A percentile compares a stretch with the other conserved stretches of the same genome.
phyloP scores from a whole-genome alignment of 1,140 invertebrate genomes.

The Protaetia brevitarsis region DNA sequence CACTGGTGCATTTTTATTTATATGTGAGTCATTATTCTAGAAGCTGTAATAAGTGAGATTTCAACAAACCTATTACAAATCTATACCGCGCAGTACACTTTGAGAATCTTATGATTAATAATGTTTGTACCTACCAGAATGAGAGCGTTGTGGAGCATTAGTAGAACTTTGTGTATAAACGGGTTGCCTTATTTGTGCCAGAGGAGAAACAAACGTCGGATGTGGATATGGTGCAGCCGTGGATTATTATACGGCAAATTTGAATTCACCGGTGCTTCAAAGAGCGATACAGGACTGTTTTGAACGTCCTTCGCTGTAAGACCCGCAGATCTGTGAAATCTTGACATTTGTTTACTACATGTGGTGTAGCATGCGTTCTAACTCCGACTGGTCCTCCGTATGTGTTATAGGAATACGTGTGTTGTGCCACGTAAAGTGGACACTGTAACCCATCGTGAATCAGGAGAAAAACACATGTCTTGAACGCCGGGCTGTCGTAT shows the following conservation, averaged over 20 bases:
- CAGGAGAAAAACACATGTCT: conserved; percentile 84
- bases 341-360: conserved; percentile 91
- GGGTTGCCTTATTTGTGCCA: conserved; percentile 83
- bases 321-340: conserved; percentile 94
- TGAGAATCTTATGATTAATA: too few relatives aligned
- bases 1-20: too few relatives aligned
- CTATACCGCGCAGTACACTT: too few relatives aligned
- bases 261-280: conserved; percentile 51
- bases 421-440: conserved; percentile 94
- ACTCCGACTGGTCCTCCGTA: conserved; percentile 90
- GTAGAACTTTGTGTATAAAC: conserved; percentile 48
- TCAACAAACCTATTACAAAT: too few relatives aligned
- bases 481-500: too few relatives aligned
- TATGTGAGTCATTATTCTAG: too few relatives aligned
- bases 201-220: conserved; percentile 71
- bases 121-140: too few relatives aligned
- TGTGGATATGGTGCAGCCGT: conserved; percentile 84
- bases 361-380: conserved; percentile 86
- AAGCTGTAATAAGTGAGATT: too few relatives aligned
- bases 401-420: conserved; percentile 93
- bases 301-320: conserved; percentile 69
- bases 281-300: conserved; percentile 65
- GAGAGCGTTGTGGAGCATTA: conserved; percentile 28
- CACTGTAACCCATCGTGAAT: conserved; percentile 93
- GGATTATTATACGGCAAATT: conserved; percentile 81